Evolutionary conservation across 1,140 invertebrate species (phyloP), one percentile per base, ranked within the genome.

Genomic region (Cotesia chilonis): DNA sequence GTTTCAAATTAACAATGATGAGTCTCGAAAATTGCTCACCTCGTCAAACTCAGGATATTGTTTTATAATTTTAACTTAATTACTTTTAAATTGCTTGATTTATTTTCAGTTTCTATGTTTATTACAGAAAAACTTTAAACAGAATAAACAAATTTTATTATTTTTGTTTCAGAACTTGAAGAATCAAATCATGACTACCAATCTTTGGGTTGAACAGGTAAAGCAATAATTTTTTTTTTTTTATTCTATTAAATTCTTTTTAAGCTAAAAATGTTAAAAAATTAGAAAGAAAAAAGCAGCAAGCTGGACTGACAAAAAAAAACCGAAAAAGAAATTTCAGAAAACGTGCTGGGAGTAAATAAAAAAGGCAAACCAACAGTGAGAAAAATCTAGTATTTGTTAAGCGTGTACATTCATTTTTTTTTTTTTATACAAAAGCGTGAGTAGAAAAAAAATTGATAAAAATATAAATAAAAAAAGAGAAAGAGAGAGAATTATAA

Each of bases 161-260:
- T 28, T 75, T 87, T 78, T 88, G 79, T 93, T 92, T 65, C 90
- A 95, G 94, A 95, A 95, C 85, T 87, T 95, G 75, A 95, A 95
- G 86, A 94, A 95, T 80, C 94, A 95, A 85, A 94, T 95, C 75
- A 95, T 97, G 94, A 96, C 95, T 73, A 96, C 95, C 7, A 97
- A 96, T 82, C 89, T 96, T 17, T 97, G 95, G 95, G 93, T 96
- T 9, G 93, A 96, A 85, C 94, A 96, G 90, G 92, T 94, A 83
- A 28, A 88, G 88, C 78, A 55, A 67, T 72, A 79, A 76, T 59
- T 61, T 41, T 54, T 57, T 60, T 10, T 5, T 0, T 57, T n/a
- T 57, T 51, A 61, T 0, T 64, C 38, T n/a, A 71, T 17, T 37
- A 37, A 4, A n/a, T 10, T n/a, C n/a, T 64, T 10, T 10, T 47